Evolutionary conservation across 2,113 vertebrate species (phyloP), one percentile per base, ranked within the genome.

Genomic region (Opisthocomus hoazin): DNA sequence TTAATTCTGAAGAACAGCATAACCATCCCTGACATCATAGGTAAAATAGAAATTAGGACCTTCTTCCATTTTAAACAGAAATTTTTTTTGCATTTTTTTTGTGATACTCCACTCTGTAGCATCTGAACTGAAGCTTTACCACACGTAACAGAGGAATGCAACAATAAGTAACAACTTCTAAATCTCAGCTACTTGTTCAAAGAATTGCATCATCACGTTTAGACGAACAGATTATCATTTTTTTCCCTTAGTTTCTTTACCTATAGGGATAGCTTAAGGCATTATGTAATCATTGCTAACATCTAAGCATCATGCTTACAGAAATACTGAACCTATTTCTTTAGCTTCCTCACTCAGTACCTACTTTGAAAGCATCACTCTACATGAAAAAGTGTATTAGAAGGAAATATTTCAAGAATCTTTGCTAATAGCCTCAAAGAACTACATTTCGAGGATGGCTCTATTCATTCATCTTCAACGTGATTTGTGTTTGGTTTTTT

Each of bases 1-100:
- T 64, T 30, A 46, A 34, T 75, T 60, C 8, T 50, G n/a, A 87
- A 45, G 24, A 89, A 45, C 4, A 70, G 3, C n/a, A 56, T 7
- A 66, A 36, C 29, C 8, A 43, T 6, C 8, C 22, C 22, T n/a
- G 43, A 36, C 29, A 58, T 39, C n/a, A 9, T 6, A 56, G 1
- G 1, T 15, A 7, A 5, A 10, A 3, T 48, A 64, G 11, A 58
- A 75, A 80, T 56, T 4, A 65, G 4, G 5, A 24, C 1, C 1
- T 79, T 71, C 16, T 39, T 4, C 34, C 27, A 39, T 65, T 68
- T 79, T 24, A 90, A 90, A 46, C 11, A 58, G 18, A 22, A 50
- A 69, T 4, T 11, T 34, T 15, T 24, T 58, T 21, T 27, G 1
- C 6, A 18, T 39, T 43, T 51, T 50, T 46, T 75, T 71, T 74